Percentiles rank a stretch among this genome's conserved stretches.
phyloP scores from a whole-genome alignment of 2,113 vertebrate species.

The Notiomystis cincta region DNA sequence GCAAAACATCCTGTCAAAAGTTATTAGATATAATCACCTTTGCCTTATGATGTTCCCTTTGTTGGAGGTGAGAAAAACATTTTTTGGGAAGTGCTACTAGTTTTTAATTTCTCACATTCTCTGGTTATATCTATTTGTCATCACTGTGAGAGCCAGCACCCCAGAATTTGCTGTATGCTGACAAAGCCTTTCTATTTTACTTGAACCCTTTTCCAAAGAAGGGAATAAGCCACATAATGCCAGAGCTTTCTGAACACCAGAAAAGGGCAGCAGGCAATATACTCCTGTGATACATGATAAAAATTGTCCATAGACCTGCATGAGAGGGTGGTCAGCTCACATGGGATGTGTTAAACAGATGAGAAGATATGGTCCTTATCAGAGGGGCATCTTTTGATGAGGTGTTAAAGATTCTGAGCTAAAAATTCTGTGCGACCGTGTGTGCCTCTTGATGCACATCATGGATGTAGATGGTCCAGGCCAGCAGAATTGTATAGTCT shows the following conservation, averaged over 20 bases:
- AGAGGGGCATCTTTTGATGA: neutral
- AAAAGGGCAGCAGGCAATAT: neutral
- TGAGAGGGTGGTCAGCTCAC: accelerated
- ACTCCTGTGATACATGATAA: neutral
- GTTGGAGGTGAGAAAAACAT: neutral
- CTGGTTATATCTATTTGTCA: neutral
- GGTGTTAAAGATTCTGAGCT: neutral
- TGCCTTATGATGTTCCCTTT: neutral
- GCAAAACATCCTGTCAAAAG: neutral
- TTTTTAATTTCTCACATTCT: neutral
- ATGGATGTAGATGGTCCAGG: too few relatives aligned
- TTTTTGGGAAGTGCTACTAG: neutral
- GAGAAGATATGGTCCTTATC: neutral
- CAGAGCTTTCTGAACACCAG: neutral
- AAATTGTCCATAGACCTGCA: neutral
- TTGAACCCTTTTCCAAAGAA: neutral
- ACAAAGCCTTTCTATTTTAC: neutral
- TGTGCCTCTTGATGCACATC: neutral
- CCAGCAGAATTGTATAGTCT: neutral
- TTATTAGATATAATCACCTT: neutral
- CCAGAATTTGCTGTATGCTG: neutral
- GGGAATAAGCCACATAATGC: neutral
- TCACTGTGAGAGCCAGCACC: neutral
- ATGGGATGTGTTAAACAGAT: neutral
- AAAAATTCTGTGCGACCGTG: neutral